A percentile compares a stretch with the other conserved stretches of the same genome.
Conservation (phyloP, 2,888 invertebrate species). For the Agapostemon virescens region DNA sequence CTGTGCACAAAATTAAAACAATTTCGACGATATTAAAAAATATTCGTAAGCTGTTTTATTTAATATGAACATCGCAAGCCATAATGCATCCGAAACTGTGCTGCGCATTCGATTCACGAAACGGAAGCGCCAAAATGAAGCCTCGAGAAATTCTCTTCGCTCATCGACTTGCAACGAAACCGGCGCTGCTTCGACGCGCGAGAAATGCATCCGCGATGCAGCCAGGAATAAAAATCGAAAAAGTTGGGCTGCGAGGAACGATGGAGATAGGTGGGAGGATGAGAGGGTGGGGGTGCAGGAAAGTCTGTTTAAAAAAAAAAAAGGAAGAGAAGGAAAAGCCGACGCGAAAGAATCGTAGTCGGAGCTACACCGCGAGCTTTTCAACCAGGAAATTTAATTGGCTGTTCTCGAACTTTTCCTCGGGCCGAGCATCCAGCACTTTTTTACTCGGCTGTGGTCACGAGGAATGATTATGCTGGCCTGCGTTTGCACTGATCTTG, state of each 20-base stretch:
- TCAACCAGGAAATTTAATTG: slow-evolving; percentile 42
- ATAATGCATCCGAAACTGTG: too few relatives aligned
- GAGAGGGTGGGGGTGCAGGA: neutral
- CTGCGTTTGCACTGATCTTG: slow-evolving; percentile 41
- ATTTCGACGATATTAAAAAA: too few relatives aligned
- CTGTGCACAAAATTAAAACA: too few relatives aligned
- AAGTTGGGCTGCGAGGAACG: neutral
- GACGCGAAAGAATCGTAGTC: slow-evolving; percentile 16
- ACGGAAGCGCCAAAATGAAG: neutral
- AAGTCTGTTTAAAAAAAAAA: neutral
- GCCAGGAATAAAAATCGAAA: neutral
- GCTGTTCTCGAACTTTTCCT: slow-evolving; percentile 32
- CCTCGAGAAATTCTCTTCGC: neutral
- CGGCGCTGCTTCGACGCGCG: neutral
- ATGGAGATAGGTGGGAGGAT: neutral
- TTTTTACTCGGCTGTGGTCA: slow-evolving; percentile 27
- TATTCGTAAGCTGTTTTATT: too few relatives aligned
- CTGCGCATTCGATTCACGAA: neutral
- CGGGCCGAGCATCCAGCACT: slow-evolving; percentile 5
- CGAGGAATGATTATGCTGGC: slow-evolving; percentile 30
- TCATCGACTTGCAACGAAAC: neutral
- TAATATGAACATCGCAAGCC: neutral
- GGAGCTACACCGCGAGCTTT: neutral
- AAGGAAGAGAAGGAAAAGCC: neutral
- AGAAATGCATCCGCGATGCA: neutral